phyloP scores from a whole-genome alignment of 2,888 invertebrate genomes.

The Dolichopus griseipennis region DNA sequence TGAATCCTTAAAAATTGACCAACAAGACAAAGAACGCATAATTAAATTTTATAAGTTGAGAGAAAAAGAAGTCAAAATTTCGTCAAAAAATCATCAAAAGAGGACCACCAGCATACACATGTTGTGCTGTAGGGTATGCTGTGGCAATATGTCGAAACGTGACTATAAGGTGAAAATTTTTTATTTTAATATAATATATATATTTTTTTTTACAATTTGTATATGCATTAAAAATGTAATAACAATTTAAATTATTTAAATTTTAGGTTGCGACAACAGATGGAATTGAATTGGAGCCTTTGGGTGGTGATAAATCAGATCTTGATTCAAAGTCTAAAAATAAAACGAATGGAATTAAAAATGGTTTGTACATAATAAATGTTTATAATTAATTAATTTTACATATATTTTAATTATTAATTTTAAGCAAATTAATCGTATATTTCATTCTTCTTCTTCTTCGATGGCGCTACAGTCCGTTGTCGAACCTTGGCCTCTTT shows the following conservation, averaged over 20 bases:
- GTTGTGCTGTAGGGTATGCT: slow-evolving; percentile 42
- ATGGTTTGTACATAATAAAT: slow-evolving; percentile 32
- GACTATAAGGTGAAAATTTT: slow-evolving; percentile 39
- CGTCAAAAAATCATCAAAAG: not conserved
- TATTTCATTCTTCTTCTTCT: too few relatives aligned
- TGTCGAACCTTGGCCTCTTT: too few relatives aligned
- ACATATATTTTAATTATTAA: too few relatives aligned
- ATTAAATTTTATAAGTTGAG: not conserved
- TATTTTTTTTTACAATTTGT: too few relatives aligned
- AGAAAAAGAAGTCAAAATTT: not conserved
- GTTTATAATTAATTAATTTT: not conserved
- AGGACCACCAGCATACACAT: slow-evolving; percentile 30
- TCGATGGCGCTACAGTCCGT: too few relatives aligned
- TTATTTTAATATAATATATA: too few relatives aligned
- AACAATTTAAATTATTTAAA: too few relatives aligned
- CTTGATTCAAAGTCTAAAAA: slow-evolving; percentile 29
- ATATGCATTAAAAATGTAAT: too few relatives aligned
- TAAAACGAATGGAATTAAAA: slow-evolving; percentile 41
- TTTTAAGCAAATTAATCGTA: too few relatives aligned
- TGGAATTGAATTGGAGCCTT: slow-evolving; percentile 41
- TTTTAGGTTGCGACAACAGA: slow-evolving; percentile 37
- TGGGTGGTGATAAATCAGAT: slow-evolving; percentile 36
- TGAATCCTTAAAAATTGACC: too few relatives aligned
- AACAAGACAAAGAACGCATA: too few relatives aligned
- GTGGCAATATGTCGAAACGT: slow-evolving; percentile 43